Percentiles rank a stretch among this genome's conserved stretches.
Conservation (phyloP, 2,888 invertebrate genomes). For the Agapostemon virescens region DNA sequence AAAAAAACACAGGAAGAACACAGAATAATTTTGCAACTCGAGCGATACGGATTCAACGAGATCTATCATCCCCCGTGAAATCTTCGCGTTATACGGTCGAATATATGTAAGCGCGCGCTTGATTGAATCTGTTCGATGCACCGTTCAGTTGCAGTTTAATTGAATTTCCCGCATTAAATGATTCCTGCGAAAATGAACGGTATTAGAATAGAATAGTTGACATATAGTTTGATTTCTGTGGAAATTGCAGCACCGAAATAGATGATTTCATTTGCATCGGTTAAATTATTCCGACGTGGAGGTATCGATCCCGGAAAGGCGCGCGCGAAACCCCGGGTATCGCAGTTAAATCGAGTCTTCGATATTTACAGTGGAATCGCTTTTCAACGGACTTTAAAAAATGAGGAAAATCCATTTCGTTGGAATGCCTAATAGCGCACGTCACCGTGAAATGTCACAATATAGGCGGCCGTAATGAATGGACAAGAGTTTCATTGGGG, state of each 20-base stretch:
- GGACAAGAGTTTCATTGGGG: conserved; percentile 62
- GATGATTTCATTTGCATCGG: background rate
- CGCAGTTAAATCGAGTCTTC: conserved; percentile 32
- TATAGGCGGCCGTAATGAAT: conserved; percentile 56
- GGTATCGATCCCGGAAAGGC: background rate
- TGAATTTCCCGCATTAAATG: background rate
- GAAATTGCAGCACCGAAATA: background rate
- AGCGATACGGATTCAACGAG: background rate
- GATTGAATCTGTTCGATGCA: background rate
- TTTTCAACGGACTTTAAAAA: conserved; percentile 42
- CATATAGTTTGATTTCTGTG: background rate
- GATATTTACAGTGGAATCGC: conserved; percentile 37
- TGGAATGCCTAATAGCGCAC: conserved; percentile 53
- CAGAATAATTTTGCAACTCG: background rate
- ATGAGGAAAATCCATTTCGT: conserved; percentile 52
- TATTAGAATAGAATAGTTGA: background rate
- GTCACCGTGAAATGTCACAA: conserved; percentile 58
- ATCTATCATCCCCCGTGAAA: background rate
- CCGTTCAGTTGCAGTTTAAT: background rate
- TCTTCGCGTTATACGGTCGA: background rate
- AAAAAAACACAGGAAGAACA: no score
- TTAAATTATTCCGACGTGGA: background rate
- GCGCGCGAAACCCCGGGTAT: background rate
- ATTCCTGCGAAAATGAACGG: background rate
- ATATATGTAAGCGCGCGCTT: background rate